phyloP scores from a whole-genome alignment of 2,797 vertebrate genomes.

The Cyclura pinguis region DNA sequence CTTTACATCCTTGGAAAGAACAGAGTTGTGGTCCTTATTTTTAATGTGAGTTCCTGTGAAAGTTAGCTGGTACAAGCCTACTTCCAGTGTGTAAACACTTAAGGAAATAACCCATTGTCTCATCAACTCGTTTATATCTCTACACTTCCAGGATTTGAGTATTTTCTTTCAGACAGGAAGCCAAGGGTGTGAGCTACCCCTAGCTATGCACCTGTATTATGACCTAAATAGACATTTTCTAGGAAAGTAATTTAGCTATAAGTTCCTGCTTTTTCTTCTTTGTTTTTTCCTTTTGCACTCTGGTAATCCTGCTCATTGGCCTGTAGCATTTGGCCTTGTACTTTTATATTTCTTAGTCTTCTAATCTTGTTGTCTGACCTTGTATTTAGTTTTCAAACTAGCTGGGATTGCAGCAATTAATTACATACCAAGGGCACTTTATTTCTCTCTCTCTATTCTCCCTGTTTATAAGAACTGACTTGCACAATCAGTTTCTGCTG shows the following conservation, averaged over 20 bases:
- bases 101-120: background rate
- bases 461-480: background rate
- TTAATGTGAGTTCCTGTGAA: background rate
- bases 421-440: background rate
- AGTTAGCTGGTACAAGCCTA: background rate
- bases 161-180: background rate
- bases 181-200: background rate
- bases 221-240: background rate
- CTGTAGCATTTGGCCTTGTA: conserved; percentile 4
- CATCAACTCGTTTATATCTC: background rate
- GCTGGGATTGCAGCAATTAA: background rate
- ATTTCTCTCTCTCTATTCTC: background rate
- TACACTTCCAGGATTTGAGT: background rate
- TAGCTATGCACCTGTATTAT: background rate
- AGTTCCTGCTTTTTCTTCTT: background rate
- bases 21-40: background rate
- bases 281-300: background rate
- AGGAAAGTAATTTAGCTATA: background rate
- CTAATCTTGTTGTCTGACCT: background rate
- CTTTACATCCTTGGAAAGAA: no score
- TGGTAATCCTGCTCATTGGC: background rate
- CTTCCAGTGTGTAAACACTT: background rate
- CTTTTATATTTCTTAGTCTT: background rate
- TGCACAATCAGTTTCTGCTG: background rate
- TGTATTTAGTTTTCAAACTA: background rate